Conservation (phyloP, 2,113 vertebrate genomes). For the Talpa occidentalis region DNA sequence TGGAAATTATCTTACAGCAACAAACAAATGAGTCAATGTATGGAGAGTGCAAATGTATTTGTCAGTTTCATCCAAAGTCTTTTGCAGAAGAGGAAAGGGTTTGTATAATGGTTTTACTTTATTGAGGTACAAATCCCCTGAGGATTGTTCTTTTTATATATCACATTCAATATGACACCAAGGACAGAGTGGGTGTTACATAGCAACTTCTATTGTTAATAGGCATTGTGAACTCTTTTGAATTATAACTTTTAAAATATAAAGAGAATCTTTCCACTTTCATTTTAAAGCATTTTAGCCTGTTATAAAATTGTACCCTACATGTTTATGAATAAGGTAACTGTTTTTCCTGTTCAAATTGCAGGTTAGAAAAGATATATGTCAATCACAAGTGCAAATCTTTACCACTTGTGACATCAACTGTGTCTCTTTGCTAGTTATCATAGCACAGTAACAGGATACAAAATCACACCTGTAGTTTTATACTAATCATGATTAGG, state of each 20-base stretch:
- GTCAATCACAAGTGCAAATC: not conserved
- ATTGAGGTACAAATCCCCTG: conserved; percentile 8
- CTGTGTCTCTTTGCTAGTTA: conserved; percentile 49
- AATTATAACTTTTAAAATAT: conserved; percentile 41
- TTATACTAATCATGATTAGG: not conserved
- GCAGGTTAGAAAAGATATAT: not conserved
- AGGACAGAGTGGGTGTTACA: not conserved
- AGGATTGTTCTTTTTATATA: conserved; percentile 28
- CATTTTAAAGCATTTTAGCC: not conserved
- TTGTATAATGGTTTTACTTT: not conserved
- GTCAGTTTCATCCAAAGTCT: not conserved
- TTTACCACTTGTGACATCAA: conserved; percentile 17
- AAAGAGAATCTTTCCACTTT: not conserved
- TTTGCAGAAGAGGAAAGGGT: not conserved
- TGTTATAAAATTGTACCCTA: conserved; percentile 8
- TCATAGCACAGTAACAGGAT: not conserved
- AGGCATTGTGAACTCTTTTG: not conserved
- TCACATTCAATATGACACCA: not conserved
- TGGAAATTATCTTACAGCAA: not conserved
- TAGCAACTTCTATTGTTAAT: not conserved
- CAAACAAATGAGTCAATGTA: not conserved
- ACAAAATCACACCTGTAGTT: not conserved
- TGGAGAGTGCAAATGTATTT: not conserved
- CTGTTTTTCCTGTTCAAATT: conserved; percentile 4
- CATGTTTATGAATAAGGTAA: not conserved